phyloP scores from a whole-genome alignment of 1,140 invertebrate genomes.

The Asbolus verrucosus region DNA sequence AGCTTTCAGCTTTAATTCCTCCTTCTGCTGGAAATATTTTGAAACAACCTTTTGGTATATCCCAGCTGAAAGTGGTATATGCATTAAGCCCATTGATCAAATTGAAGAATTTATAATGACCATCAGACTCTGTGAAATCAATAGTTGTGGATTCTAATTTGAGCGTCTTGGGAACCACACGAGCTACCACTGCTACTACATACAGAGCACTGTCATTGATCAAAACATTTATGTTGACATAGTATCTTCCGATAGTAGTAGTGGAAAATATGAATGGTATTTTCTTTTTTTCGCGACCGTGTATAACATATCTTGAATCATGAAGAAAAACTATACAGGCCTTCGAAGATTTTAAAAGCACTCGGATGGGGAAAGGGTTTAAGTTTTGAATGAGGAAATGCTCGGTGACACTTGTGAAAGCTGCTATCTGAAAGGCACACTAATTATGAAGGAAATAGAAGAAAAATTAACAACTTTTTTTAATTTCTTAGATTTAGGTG shows the following conservation, averaged over 20 bases:
- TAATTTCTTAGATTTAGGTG: constrained; percentile 10
- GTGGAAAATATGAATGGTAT: constrained; percentile 11
- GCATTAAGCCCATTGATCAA: constrained; percentile 53
- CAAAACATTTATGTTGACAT: constrained; percentile 16
- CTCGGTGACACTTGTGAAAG: constrained; percentile 7
- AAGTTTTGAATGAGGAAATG: constrained; percentile 8
- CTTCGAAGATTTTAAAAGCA: background rate
- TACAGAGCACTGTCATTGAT: constrained; percentile 9
- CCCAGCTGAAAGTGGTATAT: constrained; percentile 48
- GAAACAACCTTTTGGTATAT: constrained; percentile 45
- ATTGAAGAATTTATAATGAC: constrained; percentile 44
- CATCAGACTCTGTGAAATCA: constrained; percentile 13
- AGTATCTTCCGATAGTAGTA: background rate
- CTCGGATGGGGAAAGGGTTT: constrained; percentile 17
- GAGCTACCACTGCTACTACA: constrained; percentile 2
- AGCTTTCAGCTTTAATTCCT: constrained; percentile 43
- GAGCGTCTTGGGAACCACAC: constrained; percentile 8
- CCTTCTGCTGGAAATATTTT: constrained; percentile 43
- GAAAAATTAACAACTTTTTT: constrained; percentile 1
- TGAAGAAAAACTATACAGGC: constrained; percentile 5
- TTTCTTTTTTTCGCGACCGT: background rate
- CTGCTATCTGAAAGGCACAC: background rate
- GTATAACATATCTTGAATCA: background rate
- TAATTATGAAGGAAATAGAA: too few relatives aligned
- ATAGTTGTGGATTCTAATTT: background rate